Conservation (phyloP, 2,797 vertebrate species). For the Melanogrammus aeglefinus region DNA sequence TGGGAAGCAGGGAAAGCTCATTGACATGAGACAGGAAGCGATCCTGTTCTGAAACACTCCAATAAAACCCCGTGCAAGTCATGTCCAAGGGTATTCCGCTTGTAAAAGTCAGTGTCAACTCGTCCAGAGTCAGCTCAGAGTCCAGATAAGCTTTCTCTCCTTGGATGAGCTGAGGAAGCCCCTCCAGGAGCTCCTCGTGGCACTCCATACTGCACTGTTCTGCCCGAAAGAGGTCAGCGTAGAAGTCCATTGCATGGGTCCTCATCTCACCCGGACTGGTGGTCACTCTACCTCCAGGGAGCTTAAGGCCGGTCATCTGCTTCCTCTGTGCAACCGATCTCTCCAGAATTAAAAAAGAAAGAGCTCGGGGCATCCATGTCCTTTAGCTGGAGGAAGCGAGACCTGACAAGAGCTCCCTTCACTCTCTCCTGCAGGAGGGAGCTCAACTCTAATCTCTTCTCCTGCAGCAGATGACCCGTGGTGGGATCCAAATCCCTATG, state of each 20-base stretch:
- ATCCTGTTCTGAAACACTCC: not conserved
- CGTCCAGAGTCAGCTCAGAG: not conserved
- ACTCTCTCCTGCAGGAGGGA: not conserved
- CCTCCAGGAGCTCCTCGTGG: no score
- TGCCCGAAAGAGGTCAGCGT: no score
- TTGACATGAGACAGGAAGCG: not conserved
- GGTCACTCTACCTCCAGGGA: not conserved
- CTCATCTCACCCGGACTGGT: not conserved
- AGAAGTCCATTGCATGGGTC: not conserved
- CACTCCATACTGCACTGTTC: no score
- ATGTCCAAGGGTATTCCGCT: not conserved
- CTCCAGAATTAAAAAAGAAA: not conserved
- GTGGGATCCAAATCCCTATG: not conserved
- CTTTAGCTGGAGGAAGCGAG: not conserved
- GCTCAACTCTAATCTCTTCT: not conserved
- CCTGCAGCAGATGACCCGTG: not conserved
- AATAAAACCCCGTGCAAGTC: not conserved
- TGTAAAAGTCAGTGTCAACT: not conserved
- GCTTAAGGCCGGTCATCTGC: not conserved
- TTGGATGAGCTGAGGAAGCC: not conserved
- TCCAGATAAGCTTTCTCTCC: not conserved
- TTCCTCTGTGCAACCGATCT: not conserved
- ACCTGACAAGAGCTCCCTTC: not conserved
- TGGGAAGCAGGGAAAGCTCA: not conserved
- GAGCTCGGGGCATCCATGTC: not conserved